Evolutionary conservation across 1,140 invertebrate species (phyloP), one percentile per base, ranked within the genome.

Genomic region (Acromyrmex heyeri): DNA sequence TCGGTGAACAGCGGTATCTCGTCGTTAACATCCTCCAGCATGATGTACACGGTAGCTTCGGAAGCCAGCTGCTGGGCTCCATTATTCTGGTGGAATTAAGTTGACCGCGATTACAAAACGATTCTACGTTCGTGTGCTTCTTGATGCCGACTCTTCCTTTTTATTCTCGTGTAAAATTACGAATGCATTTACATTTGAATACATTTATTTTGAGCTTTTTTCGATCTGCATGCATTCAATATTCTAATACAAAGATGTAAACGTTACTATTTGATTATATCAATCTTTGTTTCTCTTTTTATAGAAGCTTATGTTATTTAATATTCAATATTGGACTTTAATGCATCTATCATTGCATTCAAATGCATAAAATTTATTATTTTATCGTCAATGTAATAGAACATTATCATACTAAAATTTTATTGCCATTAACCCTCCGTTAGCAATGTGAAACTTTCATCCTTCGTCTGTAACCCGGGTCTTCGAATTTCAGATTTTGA

Each of bases 1-100:
- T 99, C 98, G 85, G 98, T 99, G 95, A 99, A 99, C 85, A 99
- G 95, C 8, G 98, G 98, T 93, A 99, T 99, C 95, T 99, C 98
- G 95, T 99, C 99, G 95, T 99, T 99, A 64, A 99, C 98, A 95
- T 99, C 99, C 95, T 99, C 98, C 64, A 99, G 95, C 96, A 98
- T 97, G 92, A 99, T 99, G 95, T 97, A 98, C 81, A 99, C 98
- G 53, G 98, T 99, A 5, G 98, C 98, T 96, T 99, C 98, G 48
- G 98, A 98, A 61, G 98, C 98, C 88, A 99, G 96, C 96, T 99
- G 98, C 93, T 99, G 98, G 64, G 98, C 98, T 83, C 98, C 98
- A 95, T 99, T 99, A 95, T 99, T 99, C 98, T 99, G 91, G 38
- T 93, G 92, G 55, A 65, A 75, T 50, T 62, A 83, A 83, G n/a